A percentile compares a stretch with the other conserved stretches of the same genome.
These are phyloP conservation scores for Coleophora flavipennella DNA, from an alignment of 2,888 invertebrate genomes.

Conservation along the genomic window DNA sequence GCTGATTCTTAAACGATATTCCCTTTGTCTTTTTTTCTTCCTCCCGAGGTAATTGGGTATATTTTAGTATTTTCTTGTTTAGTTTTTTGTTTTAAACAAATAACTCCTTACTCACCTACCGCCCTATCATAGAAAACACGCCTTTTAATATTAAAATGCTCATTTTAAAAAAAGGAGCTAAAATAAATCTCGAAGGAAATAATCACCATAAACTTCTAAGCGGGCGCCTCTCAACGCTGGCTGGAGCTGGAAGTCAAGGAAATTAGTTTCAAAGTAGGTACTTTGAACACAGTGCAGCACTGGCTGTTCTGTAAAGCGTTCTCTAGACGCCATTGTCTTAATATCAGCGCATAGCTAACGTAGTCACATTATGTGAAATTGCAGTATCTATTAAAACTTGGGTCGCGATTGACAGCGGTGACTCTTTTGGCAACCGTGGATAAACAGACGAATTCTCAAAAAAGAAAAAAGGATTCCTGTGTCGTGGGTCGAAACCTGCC, in stretches of 20 bases:
- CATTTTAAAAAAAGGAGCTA: not conserved
- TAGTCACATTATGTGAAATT: conserved; percentile 37
- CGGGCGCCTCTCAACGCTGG: conserved; percentile 1
- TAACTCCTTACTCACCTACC: no score
- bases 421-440: conserved; percentile 29
- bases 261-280: conserved; percentile 12
- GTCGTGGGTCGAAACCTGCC: no score
- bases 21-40: no score
- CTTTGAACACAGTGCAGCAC: conserved; percentile 8
- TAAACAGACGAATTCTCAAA: no score
- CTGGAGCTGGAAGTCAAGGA: conserved; percentile 4
- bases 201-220: conserved; percentile 10
- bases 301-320: conserved; percentile 2
- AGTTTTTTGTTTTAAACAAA: no score
- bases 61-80: no score
- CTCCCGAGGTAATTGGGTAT: no score
- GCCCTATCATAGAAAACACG: no score
- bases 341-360: conserved; percentile 15
- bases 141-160: no score
- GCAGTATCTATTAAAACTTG: conserved; percentile 26
- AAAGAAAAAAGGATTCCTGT: no score
- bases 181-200: conserved; percentile 10
- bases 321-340: not conserved
- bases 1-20: no score
- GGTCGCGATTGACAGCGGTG: conserved; percentile 25